Base-by-base conservation (phyloP, 2,797 vertebrate genomes). In the Epinephelus awoara region DNA sequence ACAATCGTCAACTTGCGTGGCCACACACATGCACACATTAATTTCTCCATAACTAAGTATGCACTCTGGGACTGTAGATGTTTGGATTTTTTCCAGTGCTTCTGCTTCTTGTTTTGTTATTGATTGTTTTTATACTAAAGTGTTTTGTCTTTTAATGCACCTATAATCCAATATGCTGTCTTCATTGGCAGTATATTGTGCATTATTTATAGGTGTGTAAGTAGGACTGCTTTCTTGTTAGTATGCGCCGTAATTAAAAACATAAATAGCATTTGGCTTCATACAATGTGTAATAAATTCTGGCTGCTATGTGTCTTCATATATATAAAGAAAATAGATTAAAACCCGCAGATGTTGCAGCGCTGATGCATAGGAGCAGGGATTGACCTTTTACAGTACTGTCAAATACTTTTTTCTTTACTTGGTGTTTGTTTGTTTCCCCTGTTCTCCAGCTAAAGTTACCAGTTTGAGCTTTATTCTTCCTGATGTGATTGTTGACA, bases 11-110 rank as follows among this genome's bases (percentile, higher is more conserved):
- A 58, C 83, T 79, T 67, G 52, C 42, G 4, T 15, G 76, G 23
- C 91, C 93, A 81, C 91, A 90, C 89, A 83, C 88, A 82, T 59
- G 23, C 74, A 49, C 50, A 47, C 63, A 69, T 80, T 72, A 4
- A 69, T 85, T 82, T 79, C 66, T 25, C 21, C 29, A 78, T 52
- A 50, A 56, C 68, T 52, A 29, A 69, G 10, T 49, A 57, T 29
- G 21, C 62, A 38, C 59, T 23, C 34, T 46, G 51, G 44, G 38
- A 74, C 54, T 29, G 49, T 5, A 75, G 55, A 67, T 38, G 56
- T 25, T 47, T 54, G 38, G 14, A 40, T 42, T 62, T 59, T 61
- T 68, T 46, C 49, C 47, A 38, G 21, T 21, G 1, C 51, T 69
- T 34, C 21, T 62, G 25, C 65, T 64, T 4, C n/a, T 71, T 78